Evolutionary conservation across 2,113 vertebrate species (phyloP).

Genomic region (Myodes glareolus): DNA sequence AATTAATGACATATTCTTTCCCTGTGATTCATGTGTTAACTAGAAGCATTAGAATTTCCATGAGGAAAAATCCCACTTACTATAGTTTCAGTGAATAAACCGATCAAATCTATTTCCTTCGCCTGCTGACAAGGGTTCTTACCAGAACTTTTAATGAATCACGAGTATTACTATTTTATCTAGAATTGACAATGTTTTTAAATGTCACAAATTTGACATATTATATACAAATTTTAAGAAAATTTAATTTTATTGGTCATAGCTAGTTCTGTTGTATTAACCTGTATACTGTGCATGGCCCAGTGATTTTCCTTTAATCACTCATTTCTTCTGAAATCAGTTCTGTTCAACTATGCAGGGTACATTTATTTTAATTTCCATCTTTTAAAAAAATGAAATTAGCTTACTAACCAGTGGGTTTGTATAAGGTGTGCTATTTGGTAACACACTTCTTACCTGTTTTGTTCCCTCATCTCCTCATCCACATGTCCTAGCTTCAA

Average conservation of each 20-base stretch:
- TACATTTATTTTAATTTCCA: background rate
- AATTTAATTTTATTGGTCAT: constrained; percentile 25
- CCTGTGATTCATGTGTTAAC: constrained; percentile 33
- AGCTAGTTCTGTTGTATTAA: background rate
- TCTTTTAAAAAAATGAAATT: background rate
- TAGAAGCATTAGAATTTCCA: constrained; percentile 41
- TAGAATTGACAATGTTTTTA: constrained; percentile 64
- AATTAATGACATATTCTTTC: constrained; percentile 12
- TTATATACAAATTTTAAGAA: constrained; percentile 6
- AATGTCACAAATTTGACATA: constrained; percentile 46
- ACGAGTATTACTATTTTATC: constrained; percentile 44
- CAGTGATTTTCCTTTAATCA: background rate
- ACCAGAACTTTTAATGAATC: constrained; percentile 50
- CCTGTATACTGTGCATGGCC: accelerated
- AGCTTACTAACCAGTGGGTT: background rate
- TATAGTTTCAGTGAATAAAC: constrained; percentile 32
- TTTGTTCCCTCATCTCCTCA: background rate
- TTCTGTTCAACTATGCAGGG: background rate
- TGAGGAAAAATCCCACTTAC: background rate
- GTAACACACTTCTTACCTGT: background rate
- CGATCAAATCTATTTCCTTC: constrained; percentile 47
- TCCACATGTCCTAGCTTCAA: no score
- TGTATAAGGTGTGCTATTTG: background rate
- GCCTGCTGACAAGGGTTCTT: constrained; percentile 51
- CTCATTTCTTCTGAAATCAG: background rate